These are phyloP conservation scores for Sesia apiformis DNA, from an alignment of 2,888 invertebrate species.

Conservation along the genomic window DNA sequence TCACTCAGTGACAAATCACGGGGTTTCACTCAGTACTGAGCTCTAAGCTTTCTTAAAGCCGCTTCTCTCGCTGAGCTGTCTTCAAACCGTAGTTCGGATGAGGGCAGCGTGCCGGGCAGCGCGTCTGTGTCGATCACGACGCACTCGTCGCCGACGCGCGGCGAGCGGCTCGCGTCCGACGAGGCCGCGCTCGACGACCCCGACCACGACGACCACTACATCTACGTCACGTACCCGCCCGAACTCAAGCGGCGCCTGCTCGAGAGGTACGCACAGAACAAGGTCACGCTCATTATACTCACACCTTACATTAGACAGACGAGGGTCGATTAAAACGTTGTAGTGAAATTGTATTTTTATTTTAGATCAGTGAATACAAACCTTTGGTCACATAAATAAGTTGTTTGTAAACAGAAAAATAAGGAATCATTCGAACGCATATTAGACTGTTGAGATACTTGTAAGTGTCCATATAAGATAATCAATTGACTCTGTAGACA, in stretches of 20 bases:
- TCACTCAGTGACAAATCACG: too few relatives aligned
- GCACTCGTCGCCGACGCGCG: constrained; percentile 78
- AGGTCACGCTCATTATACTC: constrained; percentile 50
- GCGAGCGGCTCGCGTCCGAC: constrained; percentile 56
- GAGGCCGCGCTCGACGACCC: constrained; percentile 54
- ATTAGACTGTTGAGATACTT: too few relatives aligned
- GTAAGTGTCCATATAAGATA: too few relatives aligned
- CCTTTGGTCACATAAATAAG: too few relatives aligned
- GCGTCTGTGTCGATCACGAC: constrained; percentile 79
- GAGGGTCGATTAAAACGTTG: constrained; percentile 29
- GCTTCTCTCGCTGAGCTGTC: too few relatives aligned
- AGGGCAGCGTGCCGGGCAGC: constrained; percentile 78
- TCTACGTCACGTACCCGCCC: constrained; percentile 91
- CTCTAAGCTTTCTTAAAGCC: too few relatives aligned
- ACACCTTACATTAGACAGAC: constrained; percentile 54
- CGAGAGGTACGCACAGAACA: constrained; percentile 79
- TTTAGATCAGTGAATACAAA: background rate
- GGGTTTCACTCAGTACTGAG: too few relatives aligned
- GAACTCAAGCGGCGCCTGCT: constrained; percentile 87
- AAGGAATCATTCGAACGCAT: too few relatives aligned
- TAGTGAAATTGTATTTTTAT: background rate
- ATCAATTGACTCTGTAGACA: too few relatives aligned
- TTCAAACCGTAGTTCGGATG: constrained; percentile 73
- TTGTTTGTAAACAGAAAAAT: too few relatives aligned
- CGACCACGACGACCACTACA: constrained; percentile 84